A percentile compares a stretch with the other conserved stretches of the same genome.
Evolutionary conservation across 2,797 vertebrate genomes (phyloP).

Genomic region (Clarias laeviceps): DNA sequence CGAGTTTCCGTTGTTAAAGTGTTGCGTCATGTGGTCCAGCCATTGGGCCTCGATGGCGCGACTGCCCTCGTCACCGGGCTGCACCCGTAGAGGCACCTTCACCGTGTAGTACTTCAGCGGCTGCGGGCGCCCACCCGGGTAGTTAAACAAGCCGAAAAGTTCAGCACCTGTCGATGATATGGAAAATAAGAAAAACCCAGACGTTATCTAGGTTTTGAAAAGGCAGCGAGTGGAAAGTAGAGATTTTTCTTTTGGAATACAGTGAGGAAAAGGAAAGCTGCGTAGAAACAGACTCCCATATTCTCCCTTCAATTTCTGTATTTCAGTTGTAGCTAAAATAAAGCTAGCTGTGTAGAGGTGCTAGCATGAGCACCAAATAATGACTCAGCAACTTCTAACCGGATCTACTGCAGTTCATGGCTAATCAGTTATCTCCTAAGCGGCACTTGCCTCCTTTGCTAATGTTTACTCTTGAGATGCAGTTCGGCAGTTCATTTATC

Average conservation of each 20-base stretch:
- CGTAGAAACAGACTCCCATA: not conserved
- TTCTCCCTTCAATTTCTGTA: too few relatives aligned
- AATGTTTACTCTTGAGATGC: conserved; percentile 17
- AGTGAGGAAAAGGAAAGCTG: not conserved
- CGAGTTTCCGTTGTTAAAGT: conserved; percentile 93
- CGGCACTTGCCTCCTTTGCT: conserved; percentile 17
- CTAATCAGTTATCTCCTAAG: conserved; percentile 30
- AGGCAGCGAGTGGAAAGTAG: not conserved
- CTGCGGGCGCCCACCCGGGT: conserved; percentile 76
- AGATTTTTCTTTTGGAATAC: too few relatives aligned
- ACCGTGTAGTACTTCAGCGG: conserved; percentile 89
- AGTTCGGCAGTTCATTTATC: conserved; percentile 32
- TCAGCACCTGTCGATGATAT: conserved; percentile 72
- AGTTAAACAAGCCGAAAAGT: conserved; percentile 90
- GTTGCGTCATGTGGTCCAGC: conserved; percentile 98
- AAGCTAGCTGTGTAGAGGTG: not conserved
- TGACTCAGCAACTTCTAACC: not conserved
- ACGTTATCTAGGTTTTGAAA: not conserved
- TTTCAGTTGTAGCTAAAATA: not conserved
- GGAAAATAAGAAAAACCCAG: not conserved
- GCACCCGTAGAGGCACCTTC: conserved; percentile 89
- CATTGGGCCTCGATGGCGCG: conserved; percentile 90
- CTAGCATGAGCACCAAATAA: conserved; percentile 5
- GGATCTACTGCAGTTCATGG: conserved; percentile 7
- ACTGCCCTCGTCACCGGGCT: conserved; percentile 81